Evolutionary conservation across 2,113 vertebrate species (phyloP).

Genomic region (Otocyon megalotis): DNA sequence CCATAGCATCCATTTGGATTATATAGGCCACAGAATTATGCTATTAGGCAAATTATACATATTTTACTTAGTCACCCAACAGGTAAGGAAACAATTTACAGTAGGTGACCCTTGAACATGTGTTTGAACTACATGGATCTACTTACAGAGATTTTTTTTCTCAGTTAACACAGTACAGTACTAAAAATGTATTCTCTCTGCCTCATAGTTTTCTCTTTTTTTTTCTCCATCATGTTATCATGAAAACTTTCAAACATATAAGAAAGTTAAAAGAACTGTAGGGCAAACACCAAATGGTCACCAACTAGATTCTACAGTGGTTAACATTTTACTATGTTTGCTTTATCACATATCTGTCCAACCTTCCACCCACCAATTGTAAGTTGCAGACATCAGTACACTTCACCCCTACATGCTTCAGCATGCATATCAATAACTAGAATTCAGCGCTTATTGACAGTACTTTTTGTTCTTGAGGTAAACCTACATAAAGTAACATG

Average conservation of each 20-base stretch:
- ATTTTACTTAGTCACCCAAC: neutral
- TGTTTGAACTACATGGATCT: neutral
- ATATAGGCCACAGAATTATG: neutral
- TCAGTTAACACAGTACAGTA: neutral
- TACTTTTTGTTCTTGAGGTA: neutral
- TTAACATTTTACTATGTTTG: neutral
- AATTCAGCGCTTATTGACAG: neutral
- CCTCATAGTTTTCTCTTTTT: neutral
- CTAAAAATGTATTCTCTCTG: neutral
- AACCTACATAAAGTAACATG: neutral
- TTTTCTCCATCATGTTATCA: neutral
- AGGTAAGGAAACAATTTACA: conserved; percentile 32
- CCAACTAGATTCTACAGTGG: neutral
- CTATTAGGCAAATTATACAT: neutral
- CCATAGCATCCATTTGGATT: neutral
- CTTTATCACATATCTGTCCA: neutral
- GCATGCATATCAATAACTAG: neutral
- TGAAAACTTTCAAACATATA: neutral
- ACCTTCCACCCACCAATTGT: neutral
- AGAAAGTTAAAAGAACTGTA: neutral
- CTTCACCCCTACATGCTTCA: neutral
- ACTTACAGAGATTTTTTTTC: neutral
- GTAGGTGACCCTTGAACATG: neutral
- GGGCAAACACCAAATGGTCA: neutral
- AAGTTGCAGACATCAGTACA: neutral